Evolutionary conservation across 2,113 vertebrate genomes (phyloP), one percentile per base, ranked within the genome.

Genomic region (Aptenodytes patagonicus): DNA sequence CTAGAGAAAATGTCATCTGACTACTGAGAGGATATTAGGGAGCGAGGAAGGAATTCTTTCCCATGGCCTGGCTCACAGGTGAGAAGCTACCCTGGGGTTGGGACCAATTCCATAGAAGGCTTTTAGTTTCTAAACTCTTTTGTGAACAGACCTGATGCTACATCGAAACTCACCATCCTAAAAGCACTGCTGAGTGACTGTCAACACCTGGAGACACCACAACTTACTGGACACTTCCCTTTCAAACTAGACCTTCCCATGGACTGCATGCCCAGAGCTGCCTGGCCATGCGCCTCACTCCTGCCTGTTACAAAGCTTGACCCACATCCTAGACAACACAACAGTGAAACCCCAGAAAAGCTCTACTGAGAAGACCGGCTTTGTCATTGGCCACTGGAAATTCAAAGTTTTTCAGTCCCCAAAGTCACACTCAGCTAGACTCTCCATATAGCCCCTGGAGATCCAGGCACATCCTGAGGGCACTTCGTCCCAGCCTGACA

Each of bases 191-290:
- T 49, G 31, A 83, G 17, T 82, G 20, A 58, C 44, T 82, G 26
- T 54, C 31, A 12, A 38, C 20, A 42, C 19, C 32, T 72, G 46
- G 26, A 77, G 40, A 66, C 19, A 54, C 22, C 13, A 61, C 2
- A 2, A 5, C 46, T 52, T 18, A 17, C 7, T 7, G 7, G 4
- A 3, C 0, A 1, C 51, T 94, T 86, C 21, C 42, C 3, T 17
- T 87, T 65, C 13, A 62, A 66, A 31, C 17, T 5, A 84, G 58
- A 62, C 7, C 22, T 87, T 66, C 11, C 40, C 26, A 46, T 0
- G 0, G 49, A 42, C 29, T 58, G 16, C 40, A 24, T 6, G 4
- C 17, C 25, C 24, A 69, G 13, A 71, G 29, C 31, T 89, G 24
- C 75, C 38, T 75, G 51, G 29, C 17, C 46, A 42, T 3, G 12